Evolutionary conservation across 2,113 vertebrate species (phyloP).

Genomic region (Thomomys bottae): DNA sequence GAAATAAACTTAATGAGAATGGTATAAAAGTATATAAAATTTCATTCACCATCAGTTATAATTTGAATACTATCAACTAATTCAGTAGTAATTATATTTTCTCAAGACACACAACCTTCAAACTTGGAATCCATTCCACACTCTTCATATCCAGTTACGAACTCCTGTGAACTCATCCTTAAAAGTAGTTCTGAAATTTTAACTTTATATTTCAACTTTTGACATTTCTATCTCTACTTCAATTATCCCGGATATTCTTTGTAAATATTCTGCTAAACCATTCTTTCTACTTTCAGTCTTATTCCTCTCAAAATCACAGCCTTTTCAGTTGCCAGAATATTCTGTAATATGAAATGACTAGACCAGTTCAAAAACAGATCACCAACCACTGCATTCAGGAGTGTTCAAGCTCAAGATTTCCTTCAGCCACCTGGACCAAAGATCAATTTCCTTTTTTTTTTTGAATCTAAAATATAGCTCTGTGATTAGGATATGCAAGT

Average conservation of each 20-base stretch:
- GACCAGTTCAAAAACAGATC: conserved; percentile 25
- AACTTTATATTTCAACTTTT: no score
- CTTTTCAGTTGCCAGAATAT: neutral
- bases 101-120: neutral
- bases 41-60: conserved; percentile 29
- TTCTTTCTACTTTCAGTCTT: neutral
- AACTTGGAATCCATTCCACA: conserved; percentile 1
- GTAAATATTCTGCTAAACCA: neutral
- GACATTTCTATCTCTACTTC: neutral
- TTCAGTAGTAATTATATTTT: neutral
- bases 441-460: neutral
- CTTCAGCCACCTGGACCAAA: neutral
- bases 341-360: neutral
- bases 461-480: neutral
- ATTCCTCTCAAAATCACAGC: neutral
- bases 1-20: conserved; percentile 42
- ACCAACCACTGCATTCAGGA: conserved; percentile 12
- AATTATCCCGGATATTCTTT: conserved; percentile 27
- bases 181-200: conserved; percentile 16
- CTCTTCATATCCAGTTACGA: neutral
- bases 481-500: neutral
- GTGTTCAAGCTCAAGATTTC: neutral
- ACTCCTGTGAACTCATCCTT: neutral
- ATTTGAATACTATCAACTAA: neutral
- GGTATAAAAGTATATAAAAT: conserved; percentile 24